Conservation (phyloP, 2,113 vertebrate species). For the Elephantulus edwardii region DNA sequence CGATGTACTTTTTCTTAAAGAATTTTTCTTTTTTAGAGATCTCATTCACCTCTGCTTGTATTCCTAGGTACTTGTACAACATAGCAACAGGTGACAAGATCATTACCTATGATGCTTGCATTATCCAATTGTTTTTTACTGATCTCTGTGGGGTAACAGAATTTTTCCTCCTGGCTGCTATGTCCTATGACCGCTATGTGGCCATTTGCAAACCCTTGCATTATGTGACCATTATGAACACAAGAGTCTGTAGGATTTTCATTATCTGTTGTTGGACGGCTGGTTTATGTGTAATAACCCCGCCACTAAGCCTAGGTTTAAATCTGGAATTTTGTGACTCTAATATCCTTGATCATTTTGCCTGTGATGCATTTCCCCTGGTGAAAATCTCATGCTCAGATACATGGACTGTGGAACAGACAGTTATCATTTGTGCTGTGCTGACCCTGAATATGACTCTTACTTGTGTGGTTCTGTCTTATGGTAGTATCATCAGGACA, state of each 20-base stretch:
- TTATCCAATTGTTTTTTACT: slow-evolving; percentile 66
- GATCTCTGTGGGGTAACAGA: slow-evolving; percentile 65
- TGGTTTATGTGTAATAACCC: slow-evolving; percentile 35
- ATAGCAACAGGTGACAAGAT: slow-evolving; percentile 50
- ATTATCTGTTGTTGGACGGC: slow-evolving; percentile 39
- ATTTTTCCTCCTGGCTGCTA: slow-evolving; percentile 71
- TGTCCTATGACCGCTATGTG: slow-evolving; percentile 72
- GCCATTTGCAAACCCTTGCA: slow-evolving; percentile 70
- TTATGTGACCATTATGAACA: slow-evolving; percentile 51
- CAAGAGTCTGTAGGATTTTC: slow-evolving; percentile 28
- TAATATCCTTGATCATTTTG: not conserved
- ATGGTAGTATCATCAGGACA: not conserved
- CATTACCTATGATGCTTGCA: slow-evolving; percentile 62
- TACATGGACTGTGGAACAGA: not conserved
- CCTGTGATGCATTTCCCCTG: not conserved
- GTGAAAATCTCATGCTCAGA: slow-evolving; percentile 43
- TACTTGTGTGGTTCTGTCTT: not conserved
- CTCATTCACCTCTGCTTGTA: slow-evolving; percentile 53
- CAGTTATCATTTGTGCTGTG: slow-evolving; percentile 25
- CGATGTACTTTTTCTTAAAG: slow-evolving; percentile 68
- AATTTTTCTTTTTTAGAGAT: slow-evolving; percentile 69
- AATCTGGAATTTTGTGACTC: not conserved
- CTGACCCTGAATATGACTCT: not conserved
- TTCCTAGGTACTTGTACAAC: slow-evolving; percentile 52
- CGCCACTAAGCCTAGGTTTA: slow-evolving; percentile 32